Evolutionary conservation across 2,888 invertebrate genomes (phyloP).

Genomic region (Laspeyria flexula): DNA sequence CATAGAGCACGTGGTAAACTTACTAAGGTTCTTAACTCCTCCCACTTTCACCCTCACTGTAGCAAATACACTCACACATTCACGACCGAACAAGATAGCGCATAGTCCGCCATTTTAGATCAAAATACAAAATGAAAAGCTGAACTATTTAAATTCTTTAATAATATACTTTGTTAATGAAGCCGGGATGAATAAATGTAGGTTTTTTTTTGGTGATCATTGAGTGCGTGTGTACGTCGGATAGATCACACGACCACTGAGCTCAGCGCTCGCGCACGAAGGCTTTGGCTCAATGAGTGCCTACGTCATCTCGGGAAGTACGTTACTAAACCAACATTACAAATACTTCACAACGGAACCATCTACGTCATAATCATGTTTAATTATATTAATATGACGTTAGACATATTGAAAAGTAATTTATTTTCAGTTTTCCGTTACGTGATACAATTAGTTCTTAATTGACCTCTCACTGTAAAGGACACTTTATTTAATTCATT

Average conservation of each 20-base stretch:
- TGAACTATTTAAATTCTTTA: conserved; percentile 15
- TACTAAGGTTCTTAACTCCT: conserved; percentile 33
- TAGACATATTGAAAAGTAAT: conserved; percentile 53
- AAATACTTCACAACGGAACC: conserved; percentile 68
- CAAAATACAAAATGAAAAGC: too few species aligned
- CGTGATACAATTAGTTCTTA: conserved; percentile 22
- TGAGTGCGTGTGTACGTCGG: conserved; percentile 80
- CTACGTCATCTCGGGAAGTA: conserved; percentile 83
- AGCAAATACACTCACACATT: conserved; percentile 77
- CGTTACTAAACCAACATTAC: conserved; percentile 72
- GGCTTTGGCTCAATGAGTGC: conserved; percentile 76
- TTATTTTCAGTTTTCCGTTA: conserved; percentile 30
- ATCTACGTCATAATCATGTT: conserved; percentile 62
- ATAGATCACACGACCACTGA: conserved; percentile 84
- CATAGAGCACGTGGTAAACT: conserved; percentile 24
- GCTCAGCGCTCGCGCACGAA: conserved; percentile 68
- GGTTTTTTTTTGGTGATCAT: conserved; percentile 55
- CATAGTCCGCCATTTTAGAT: conserved; percentile 59
- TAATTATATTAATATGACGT: conserved; percentile 70
- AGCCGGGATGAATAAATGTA: conserved; percentile 20
- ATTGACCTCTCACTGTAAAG: neutral
- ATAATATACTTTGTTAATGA: conserved; percentile 7
- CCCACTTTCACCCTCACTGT: conserved; percentile 66
- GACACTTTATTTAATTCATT: neutral
- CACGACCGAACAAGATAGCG: conserved; percentile 60